phyloP scores from a whole-genome alignment of 2,888 invertebrate species.

The Biston betularia region DNA sequence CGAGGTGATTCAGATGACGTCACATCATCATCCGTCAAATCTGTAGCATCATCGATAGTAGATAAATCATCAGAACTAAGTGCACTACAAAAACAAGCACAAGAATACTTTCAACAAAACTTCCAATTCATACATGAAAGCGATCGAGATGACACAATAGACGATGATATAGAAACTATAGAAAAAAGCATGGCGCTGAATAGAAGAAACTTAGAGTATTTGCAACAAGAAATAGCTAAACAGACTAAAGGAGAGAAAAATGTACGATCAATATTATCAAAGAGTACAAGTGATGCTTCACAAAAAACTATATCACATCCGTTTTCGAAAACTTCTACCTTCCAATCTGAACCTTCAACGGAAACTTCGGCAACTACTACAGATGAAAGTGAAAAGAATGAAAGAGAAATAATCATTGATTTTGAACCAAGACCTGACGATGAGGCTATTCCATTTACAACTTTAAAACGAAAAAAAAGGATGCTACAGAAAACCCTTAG shows the following conservation, averaged over 20 bases:
- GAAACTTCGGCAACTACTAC: conserved; percentile 83
- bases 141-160: conserved; percentile 82
- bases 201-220: conserved; percentile 79
- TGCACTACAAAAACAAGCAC: conserved; percentile 74
- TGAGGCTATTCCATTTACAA: conserved; percentile 88
- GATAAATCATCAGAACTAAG: conserved; percentile 80
- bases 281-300: conserved; percentile 78
- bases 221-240: conserved; percentile 84
- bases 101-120: conserved; percentile 84
- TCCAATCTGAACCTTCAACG: conserved; percentile 84
- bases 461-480: conserved; percentile 79
- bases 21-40: conserved; percentile 77
- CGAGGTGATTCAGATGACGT: conserved; percentile 79
- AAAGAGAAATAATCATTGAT: conserved; percentile 94
- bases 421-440: conserved; percentile 92
- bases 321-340: conserved; percentile 81
- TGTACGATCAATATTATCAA: conserved; percentile 75
- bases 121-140: conserved; percentile 85
- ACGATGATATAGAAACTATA: conserved; percentile 82
- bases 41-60: conserved; percentile 74
- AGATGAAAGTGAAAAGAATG: conserved; percentile 87
- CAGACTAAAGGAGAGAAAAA: conserved; percentile 75
- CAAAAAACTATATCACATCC: conserved; percentile 77
- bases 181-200: conserved; percentile 84
- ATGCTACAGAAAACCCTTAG: conserved; percentile 91